Percentiles rank a stretch among this genome's conserved stretches.
These are phyloP conservation scores for Atherinomorus stipes DNA, from an alignment of 2,113 vertebrate genomes.

Conservation along the genomic window DNA sequence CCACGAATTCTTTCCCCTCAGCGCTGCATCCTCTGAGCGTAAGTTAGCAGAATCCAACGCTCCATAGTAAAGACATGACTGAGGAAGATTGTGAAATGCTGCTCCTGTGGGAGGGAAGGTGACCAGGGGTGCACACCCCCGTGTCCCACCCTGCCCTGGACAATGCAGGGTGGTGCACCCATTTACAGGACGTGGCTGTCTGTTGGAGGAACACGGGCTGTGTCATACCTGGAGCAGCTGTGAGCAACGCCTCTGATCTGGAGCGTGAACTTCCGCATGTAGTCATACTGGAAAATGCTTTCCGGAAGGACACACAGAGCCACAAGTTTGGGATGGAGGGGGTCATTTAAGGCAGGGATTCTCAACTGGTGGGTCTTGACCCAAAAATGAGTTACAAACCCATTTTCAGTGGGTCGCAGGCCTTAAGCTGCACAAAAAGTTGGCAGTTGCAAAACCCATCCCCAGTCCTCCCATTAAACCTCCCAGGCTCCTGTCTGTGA, in stretches of 20 bases:
- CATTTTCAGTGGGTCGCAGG: no score
- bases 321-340: not conserved
- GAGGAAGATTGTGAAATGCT: constrained; percentile 33
- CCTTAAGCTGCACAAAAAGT: no score
- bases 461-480: no score
- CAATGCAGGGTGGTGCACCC: constrained; percentile 53
- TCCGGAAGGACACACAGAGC: constrained; percentile 44
- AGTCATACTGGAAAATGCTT: constrained; percentile 36
- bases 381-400: no score
- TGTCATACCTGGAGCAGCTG: constrained; percentile 54
- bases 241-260: constrained; percentile 6
- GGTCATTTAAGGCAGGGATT: no score
- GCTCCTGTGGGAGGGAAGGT: constrained; percentile 22
- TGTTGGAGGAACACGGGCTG: constrained; percentile 2
- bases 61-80: constrained; percentile 32
- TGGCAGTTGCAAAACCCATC: no score
- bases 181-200: constrained; percentile 40
- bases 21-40: constrained; percentile 48
- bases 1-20: constrained; percentile 75
- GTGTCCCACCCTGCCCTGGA: constrained; percentile 43
- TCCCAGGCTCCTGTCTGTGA: no score
- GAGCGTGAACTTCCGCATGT: constrained; percentile 43
- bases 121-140: constrained; percentile 8
- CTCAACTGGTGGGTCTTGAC: no score
- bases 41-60: constrained; percentile 49